These are phyloP conservation scores for Dioctria rufipes DNA, from an alignment of 2,888 invertebrate species.

Conservation along the genomic window DNA sequence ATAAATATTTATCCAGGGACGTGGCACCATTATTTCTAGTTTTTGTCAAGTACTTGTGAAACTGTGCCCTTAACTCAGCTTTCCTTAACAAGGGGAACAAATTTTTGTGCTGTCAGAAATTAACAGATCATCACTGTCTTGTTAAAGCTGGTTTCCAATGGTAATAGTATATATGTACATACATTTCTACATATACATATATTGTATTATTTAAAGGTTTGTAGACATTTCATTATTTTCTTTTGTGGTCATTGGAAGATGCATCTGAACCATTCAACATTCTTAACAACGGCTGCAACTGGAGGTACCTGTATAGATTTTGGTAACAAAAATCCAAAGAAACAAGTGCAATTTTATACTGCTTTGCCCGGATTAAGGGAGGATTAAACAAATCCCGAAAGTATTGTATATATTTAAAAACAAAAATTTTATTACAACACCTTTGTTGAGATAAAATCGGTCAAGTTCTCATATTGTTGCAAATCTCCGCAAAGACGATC, in stretches of 20 bases:
- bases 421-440: conserved; percentile 9
- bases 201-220: too few relatives aligned
- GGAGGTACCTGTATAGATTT: too few relatives aligned
- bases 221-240: not conserved
- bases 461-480: not conserved
- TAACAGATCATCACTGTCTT: not conserved
- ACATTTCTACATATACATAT: too few relatives aligned
- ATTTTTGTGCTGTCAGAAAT: not conserved
- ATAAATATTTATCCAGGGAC: conserved; percentile 56
- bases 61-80: not conserved
- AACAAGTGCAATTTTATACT: not conserved
- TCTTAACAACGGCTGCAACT: too few relatives aligned
- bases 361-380: not conserved
- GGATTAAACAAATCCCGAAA: not conserved
- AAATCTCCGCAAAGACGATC: not conserved
- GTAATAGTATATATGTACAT: too few relatives aligned
- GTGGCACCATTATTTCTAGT: conserved; percentile 37
- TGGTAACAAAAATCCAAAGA: too few relatives aligned
- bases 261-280: not conserved
- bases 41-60: conserved; percentile 48
- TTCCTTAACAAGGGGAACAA: conserved; percentile 1
- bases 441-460: not conserved
- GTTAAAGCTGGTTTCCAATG: not conserved
- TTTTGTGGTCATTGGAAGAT: not conserved
- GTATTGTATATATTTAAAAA: not conserved